phyloP scores from a whole-genome alignment of 2,113 vertebrate genomes.

The Myrmophylax atrothorax region DNA sequence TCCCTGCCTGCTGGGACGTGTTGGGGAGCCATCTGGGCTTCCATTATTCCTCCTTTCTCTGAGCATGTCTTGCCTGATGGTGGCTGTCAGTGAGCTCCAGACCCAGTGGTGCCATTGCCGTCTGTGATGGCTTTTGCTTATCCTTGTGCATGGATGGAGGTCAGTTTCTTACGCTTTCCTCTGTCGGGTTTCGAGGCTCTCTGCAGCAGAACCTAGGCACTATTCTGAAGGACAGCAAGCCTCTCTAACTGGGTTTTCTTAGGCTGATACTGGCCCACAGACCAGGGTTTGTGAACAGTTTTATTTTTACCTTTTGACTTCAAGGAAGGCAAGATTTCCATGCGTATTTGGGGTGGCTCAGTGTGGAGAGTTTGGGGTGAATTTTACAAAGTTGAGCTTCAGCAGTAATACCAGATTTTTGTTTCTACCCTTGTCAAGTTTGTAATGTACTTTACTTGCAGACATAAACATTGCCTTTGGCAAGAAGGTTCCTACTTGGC shows the following conservation, averaged over 20 bases:
- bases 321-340: neutral
- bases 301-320: neutral
- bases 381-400: neutral
- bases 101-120: neutral
- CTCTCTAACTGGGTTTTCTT: neutral
- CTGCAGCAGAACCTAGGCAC: neutral
- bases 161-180: neutral
- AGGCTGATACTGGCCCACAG: neutral
- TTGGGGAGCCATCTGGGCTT: constrained; percentile 28
- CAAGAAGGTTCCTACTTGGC: neutral
- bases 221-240: neutral
- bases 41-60: neutral
- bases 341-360: neutral
- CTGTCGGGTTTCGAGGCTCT: neutral
- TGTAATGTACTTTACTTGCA: neutral
- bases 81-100: constrained; percentile 39
- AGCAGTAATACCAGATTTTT: neutral
- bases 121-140: constrained; percentile 19
- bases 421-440: neutral
- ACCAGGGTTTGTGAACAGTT: neutral
- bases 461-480: constrained; percentile 42
- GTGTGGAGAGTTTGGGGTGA: neutral
- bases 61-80: neutral
- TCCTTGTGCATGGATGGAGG: neutral
- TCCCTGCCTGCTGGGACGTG: constrained; percentile 1